A percentile compares a stretch with the other conserved stretches of the same genome.
These are phyloP conservation scores for Thymallus thymallus DNA, from an alignment of 2,113 vertebrate genomes.

Conservation along the genomic window DNA sequence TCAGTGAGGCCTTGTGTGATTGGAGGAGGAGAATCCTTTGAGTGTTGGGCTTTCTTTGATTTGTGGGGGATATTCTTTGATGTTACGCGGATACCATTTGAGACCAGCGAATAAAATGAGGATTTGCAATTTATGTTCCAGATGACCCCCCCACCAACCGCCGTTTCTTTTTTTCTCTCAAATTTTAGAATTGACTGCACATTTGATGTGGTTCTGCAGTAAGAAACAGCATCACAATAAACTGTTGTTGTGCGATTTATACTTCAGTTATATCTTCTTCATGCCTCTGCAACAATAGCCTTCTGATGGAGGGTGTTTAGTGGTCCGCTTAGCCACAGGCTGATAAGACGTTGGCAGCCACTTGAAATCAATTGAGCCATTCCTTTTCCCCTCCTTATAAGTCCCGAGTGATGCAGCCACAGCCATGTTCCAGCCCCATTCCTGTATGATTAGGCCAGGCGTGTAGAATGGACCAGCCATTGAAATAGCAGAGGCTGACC, in stretches of 20 bases:
- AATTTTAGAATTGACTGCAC: conserved; percentile 18
- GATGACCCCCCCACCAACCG: conserved; percentile 25
- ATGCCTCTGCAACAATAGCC: conserved; percentile 26
- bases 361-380: conserved; percentile 60
- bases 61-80: conserved; percentile 58
- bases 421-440: conserved; percentile 31
- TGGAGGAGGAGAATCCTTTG: conserved; percentile 65
- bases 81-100: conserved; percentile 62
- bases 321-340: conserved; percentile 50
- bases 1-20: conserved; percentile 31
- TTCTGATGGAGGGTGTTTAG: conserved; percentile 51
- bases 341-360: conserved; percentile 53
- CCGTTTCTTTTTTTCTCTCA: conserved; percentile 19
- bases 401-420: neutral
- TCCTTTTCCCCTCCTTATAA: conserved; percentile 35
- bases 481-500: conserved; percentile 39
- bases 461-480: conserved; percentile 23
- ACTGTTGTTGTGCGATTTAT: conserved; percentile 37
- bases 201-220: too few relatives aligned
- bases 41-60: conserved; percentile 61
- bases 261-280: conserved; percentile 33
- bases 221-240: conserved; percentile 26
- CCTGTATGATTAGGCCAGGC: conserved; percentile 42
- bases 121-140: conserved; percentile 60
- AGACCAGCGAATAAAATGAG: conserved; percentile 56